Conservation (phyloP, 2,113 vertebrate genomes). For the Cavia aperea region DNA sequence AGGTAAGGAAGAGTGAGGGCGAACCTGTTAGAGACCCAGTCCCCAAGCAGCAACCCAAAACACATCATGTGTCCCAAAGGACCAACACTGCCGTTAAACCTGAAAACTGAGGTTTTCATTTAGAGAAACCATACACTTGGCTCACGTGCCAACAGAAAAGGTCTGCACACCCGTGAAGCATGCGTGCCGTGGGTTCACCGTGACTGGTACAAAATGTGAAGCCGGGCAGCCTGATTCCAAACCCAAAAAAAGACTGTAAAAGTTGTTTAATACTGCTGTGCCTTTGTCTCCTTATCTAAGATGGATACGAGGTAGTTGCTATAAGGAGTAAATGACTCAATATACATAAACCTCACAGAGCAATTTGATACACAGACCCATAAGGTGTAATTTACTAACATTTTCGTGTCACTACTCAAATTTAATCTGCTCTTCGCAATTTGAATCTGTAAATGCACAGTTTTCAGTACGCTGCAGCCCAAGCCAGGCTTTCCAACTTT, state of each 20-base stretch:
- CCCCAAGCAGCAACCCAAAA: neutral
- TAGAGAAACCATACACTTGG: neutral
- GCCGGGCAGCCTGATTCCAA: neutral
- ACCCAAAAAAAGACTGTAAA: neutral
- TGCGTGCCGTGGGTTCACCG: neutral
- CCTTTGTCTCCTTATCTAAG: conserved; percentile 17
- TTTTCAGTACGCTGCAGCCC: neutral
- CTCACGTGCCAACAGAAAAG: rapidly evolving
- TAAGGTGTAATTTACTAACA: neutral
- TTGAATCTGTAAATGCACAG: conserved; percentile 8
- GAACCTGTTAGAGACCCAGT: neutral
- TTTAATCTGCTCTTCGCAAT: neutral
- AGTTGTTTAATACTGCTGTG: neutral
- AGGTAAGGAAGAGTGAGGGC: neutral
- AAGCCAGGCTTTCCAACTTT: neutral
- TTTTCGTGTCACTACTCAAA: neutral
- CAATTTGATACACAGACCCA: neutral
- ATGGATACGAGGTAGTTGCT: neutral
- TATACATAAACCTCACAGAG: neutral
- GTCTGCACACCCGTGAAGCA: neutral
- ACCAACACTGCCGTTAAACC: neutral
- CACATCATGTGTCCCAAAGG: neutral
- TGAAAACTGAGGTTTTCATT: neutral
- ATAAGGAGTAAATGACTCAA: neutral
- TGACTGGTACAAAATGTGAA: neutral